These are phyloP conservation scores for Brachypterus glaber DNA, from an alignment of 2,888 invertebrate species.

Conservation along the genomic window DNA sequence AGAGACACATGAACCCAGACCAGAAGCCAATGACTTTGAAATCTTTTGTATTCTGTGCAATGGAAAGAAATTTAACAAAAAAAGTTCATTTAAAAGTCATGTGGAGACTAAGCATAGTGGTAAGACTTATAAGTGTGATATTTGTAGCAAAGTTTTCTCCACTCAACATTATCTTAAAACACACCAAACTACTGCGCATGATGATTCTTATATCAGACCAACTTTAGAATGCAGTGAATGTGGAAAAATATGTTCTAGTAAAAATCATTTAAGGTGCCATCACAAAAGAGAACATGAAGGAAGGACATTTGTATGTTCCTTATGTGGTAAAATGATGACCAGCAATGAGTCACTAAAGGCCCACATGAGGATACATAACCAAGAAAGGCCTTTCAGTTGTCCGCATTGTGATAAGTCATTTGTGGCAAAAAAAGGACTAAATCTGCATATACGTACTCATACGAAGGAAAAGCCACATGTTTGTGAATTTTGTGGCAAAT, in stretches of 20 bases:
- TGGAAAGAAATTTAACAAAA: not conserved
- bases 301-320: constrained; percentile 12
- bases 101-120: not conserved
- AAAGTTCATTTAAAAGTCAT: not conserved
- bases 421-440: constrained; percentile 27
- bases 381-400: constrained; percentile 29
- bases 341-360: not conserved
- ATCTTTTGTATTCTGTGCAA: constrained; percentile 34
- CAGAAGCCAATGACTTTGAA: constrained; percentile 44
- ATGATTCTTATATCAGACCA: not conserved
- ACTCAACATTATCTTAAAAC: constrained; percentile 8
- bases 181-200: not conserved
- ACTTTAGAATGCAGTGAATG: not conserved
- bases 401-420: constrained; percentile 28
- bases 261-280: constrained; percentile 18
- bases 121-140: not conserved
- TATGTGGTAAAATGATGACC: constrained; percentile 9
- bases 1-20: constrained; percentile 45
- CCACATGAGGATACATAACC: constrained; percentile 27
- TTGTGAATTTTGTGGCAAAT: constrained; percentile 49
- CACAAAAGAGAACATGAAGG: constrained; percentile 17
- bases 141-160: constrained; percentile 9
- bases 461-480: constrained; percentile 32
- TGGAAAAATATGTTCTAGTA: not conserved
- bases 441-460: constrained; percentile 21